Percentiles rank a stretch among this genome's conserved stretches.
Conservation (phyloP, 2,113 vertebrate genomes). For the Nesogale talazaci region DNA sequence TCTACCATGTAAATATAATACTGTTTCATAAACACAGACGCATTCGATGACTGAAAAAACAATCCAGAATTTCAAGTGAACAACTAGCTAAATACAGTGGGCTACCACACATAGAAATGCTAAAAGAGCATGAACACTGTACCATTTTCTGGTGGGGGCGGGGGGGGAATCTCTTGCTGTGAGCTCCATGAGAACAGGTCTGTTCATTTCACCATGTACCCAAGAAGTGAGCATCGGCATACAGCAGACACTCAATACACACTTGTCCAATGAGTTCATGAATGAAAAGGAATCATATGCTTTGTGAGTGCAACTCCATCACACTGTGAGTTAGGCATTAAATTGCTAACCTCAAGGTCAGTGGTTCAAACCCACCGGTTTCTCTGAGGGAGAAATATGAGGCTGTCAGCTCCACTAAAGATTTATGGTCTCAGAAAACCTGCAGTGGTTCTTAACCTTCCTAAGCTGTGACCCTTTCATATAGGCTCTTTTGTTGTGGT, state of each 20-base stretch:
- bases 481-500: too few relatives aligned
- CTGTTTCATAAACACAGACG: background rate
- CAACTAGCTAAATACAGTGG: background rate
- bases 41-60: background rate
- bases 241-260: background rate
- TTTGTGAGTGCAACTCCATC: background rate
- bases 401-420: too few relatives aligned
- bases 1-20: background rate
- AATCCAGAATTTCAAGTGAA: constrained; percentile 16
- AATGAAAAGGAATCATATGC: background rate
- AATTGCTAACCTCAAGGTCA: too few relatives aligned
- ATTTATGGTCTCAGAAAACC: too few relatives aligned
- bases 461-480: too few relatives aligned
- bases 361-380: too few relatives aligned
- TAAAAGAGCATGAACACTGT: background rate
- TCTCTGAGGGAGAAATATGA: too few relatives aligned
- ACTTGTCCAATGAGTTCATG: background rate
- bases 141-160: background rate
- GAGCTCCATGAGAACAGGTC: background rate
- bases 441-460: too few relatives aligned
- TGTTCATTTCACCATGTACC: background rate
- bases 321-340: too few relatives aligned
- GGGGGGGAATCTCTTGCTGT: background rate
- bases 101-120: background rate
- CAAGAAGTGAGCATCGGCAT: background rate